These are phyloP conservation scores for Stercorarius parasiticus DNA, from an alignment of 2,113 vertebrate genomes.

Conservation along the genomic window DNA sequence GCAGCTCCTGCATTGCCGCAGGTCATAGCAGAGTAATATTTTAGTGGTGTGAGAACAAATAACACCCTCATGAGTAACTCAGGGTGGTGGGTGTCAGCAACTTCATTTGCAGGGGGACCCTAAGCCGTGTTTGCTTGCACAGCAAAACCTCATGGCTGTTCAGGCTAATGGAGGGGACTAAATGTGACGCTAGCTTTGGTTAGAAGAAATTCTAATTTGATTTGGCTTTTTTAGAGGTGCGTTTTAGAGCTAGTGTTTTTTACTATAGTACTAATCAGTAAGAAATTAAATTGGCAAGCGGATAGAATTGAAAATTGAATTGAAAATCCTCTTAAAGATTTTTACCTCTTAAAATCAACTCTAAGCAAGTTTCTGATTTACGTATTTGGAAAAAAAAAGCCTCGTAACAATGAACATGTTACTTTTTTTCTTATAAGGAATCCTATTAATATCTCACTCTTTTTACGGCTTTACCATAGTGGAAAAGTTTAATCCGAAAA, in stretches of 20 bases:
- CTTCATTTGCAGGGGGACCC: not conserved
- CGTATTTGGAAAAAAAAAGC: not conserved
- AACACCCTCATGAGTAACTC: not conserved
- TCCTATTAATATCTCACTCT: not conserved
- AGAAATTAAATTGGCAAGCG: not conserved
- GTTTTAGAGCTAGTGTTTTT: not conserved
- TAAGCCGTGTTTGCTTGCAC: not conserved
- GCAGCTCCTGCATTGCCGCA: not conserved
- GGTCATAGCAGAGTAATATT: not conserved
- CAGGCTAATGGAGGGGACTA: not conserved
- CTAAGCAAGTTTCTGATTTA: not conserved
- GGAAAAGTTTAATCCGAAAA: not conserved
- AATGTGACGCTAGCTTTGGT: not conserved
- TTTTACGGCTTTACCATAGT: not conserved
- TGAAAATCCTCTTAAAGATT: not conserved
- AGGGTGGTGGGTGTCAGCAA: not conserved
- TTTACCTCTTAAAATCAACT: not conserved
- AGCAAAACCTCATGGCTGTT: not conserved
- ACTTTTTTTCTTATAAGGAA: not conserved
- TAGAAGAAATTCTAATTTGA: not conserved
- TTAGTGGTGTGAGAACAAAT: not conserved
- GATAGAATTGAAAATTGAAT: not conserved
- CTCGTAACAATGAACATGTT: not conserved
- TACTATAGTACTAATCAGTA: not conserved
- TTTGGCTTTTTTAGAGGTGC: not conserved